Base-by-base conservation (phyloP, 2,888 invertebrate species). In the Orgyia antiqua region DNA sequence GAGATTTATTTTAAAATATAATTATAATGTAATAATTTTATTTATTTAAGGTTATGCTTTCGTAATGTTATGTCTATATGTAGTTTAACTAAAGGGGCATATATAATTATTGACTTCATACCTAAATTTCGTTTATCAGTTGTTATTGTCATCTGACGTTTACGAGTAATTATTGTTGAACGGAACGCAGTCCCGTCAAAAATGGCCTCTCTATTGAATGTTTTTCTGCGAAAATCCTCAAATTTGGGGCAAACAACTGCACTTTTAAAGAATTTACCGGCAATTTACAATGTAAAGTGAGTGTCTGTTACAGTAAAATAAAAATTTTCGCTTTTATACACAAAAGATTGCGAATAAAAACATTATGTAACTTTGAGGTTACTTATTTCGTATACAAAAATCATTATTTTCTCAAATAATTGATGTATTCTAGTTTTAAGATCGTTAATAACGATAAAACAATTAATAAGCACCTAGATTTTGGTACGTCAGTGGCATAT, bases 171-270 rank as follows among this genome's bases (percentile, higher is more conserved):
- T n/a, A n/a, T n/a, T n/a, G n/a, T n/a, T n/a, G n/a, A 30, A 61
- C 54, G 65, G 49, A 65, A 54, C 58, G 49, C 36, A 69, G 60
- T 70, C 55, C 62, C 48, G 50, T 61, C 55, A 88, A 82, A 77
- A 70, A 84, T 86, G 86, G 77, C 79, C 61, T 80, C 77, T 58
- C 41, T 86, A 17, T 42, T 83, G 29, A 86, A 76, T 79, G 87
- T 88, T 58, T 84, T 90, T 71, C 65, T 90, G 57, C 87, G 87
- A 68, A 90, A 89, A 87, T 78, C 88, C 11, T 45, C 78, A 29
- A 79, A 79, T 67, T 73, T 88, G 39, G 57, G 74, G 27, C 66
- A 71, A 55, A 68, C 69, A 24, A 76, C 73, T 39, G 65, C 67
- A 24, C 60, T 89, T 17, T 54, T 88, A 39, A 83, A 79, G 47